A percentile compares a stretch with the other conserved stretches of the same genome.
Conservation (phyloP, 30 jellyfish, hydroid and myxozoan species). For the Hydractinia echinata region DNA sequence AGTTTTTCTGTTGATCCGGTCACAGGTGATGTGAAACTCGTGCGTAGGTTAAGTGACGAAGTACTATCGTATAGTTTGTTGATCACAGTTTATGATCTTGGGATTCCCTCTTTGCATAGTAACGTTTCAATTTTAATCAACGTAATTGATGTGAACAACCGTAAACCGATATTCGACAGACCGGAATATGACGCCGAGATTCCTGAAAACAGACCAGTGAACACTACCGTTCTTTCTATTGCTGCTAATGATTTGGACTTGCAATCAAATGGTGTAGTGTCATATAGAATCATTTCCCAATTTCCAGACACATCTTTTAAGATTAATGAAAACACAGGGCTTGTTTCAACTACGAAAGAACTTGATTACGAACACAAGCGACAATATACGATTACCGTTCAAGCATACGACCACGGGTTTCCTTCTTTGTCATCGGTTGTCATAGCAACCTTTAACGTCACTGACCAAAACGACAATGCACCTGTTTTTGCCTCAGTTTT, state of each 20-base stretch:
- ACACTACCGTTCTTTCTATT: not conserved
- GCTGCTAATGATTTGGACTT: not conserved
- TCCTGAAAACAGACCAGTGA: not conserved
- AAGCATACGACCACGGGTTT: constrained; percentile 3
- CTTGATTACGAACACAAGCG: not conserved
- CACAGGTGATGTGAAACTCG: not conserved
- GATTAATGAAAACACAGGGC: not conserved
- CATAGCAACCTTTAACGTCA: not conserved
- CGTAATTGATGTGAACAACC: constrained; percentile 16
- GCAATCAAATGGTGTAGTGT: not conserved
- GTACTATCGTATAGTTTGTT: not conserved
- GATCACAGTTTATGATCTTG: not conserved
- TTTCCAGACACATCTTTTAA: not conserved
- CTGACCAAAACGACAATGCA: not conserved
- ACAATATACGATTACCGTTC: not conserved
- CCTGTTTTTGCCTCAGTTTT: not conserved
- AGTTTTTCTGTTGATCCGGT: not conserved
- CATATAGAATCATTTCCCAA: not conserved
- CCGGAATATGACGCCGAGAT: not conserved
- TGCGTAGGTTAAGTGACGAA: not conserved
- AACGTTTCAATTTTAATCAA: not conserved
- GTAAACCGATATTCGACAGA: not conserved
- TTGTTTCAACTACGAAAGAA: not conserved
- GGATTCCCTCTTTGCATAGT: not conserved
- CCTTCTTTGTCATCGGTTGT: not conserved